A percentile compares a stretch with the other conserved stretches of the same genome.
These are phyloP conservation scores for Jaculus jaculus DNA, from an alignment of 2,113 vertebrate species.

Conservation along the genomic window DNA sequence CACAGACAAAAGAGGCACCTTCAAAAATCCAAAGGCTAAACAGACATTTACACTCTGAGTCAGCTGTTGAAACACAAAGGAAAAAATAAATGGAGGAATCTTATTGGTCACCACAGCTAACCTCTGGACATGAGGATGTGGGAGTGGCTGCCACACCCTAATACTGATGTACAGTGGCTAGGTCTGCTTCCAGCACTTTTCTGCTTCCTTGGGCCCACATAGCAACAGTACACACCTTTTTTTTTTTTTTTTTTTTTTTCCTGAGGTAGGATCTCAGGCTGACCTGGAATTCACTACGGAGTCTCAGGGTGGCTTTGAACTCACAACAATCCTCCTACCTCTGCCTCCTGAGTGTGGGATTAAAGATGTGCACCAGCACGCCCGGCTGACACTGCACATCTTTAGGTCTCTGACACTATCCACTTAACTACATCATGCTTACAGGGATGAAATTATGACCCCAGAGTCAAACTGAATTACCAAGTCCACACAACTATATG, in stretches of 20 bases:
- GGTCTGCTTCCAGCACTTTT: accelerated
- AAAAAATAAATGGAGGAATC: not conserved
- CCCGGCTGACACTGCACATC: not conserved
- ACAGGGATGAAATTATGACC: not conserved
- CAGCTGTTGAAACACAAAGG: not conserved
- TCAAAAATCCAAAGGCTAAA: not conserved
- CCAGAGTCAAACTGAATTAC: not conserved
- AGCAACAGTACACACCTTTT: too few relatives aligned
- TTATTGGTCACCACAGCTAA: not conserved
- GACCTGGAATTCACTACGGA: too few relatives aligned
- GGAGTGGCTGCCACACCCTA: not conserved
- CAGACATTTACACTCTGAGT: not conserved
- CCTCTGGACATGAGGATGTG: not conserved
- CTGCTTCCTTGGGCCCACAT: not conserved
- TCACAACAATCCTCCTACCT: too few relatives aligned
- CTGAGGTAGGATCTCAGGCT: too few relatives aligned
- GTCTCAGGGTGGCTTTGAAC: too few relatives aligned
- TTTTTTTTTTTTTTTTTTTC: too few relatives aligned
- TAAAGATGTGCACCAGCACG: too few relatives aligned
- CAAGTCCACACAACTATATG: not conserved
- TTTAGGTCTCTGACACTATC: not conserved
- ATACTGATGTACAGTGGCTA: not conserved
- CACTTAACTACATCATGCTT: not conserved
- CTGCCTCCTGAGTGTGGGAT: too few relatives aligned
- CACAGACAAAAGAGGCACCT: not conserved